These are phyloP conservation scores for Bubo bubo DNA, from an alignment of 2,113 vertebrate genomes.

Conservation along the genomic window DNA sequence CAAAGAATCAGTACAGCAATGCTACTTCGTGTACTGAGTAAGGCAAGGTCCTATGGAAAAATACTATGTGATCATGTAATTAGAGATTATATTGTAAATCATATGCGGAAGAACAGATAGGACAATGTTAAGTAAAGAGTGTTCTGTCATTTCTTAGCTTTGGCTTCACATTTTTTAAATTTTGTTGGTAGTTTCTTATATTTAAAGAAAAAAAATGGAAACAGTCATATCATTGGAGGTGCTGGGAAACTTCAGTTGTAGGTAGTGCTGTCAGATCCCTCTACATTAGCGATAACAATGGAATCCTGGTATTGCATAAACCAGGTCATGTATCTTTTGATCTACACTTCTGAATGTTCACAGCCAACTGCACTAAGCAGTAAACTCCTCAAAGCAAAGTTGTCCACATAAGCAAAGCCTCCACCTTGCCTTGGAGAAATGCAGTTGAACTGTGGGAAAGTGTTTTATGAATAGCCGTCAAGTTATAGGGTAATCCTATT, in stretches of 20 bases:
- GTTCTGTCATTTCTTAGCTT: background rate
- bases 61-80: background rate
- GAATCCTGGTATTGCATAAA: background rate
- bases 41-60: background rate
- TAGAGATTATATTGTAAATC: background rate
- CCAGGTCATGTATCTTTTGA: background rate
- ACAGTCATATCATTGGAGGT: background rate
- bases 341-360: background rate
- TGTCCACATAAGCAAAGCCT: background rate
- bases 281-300: background rate
- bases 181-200: fast-evolving
- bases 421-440: background rate
- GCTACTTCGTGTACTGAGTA: fast-evolving
- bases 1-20: background rate
- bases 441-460: background rate
- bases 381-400: background rate
- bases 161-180: background rate
- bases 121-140: background rate
- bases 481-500: background rate
- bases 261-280: background rate
- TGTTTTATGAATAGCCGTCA: background rate
- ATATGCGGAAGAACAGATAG: background rate
- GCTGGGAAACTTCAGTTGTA: background rate
- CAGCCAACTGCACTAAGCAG: background rate
- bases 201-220: background rate